Base-by-base conservation (phyloP, 1,140 invertebrate genomes). In the Drosophila kohkoa region DNA sequence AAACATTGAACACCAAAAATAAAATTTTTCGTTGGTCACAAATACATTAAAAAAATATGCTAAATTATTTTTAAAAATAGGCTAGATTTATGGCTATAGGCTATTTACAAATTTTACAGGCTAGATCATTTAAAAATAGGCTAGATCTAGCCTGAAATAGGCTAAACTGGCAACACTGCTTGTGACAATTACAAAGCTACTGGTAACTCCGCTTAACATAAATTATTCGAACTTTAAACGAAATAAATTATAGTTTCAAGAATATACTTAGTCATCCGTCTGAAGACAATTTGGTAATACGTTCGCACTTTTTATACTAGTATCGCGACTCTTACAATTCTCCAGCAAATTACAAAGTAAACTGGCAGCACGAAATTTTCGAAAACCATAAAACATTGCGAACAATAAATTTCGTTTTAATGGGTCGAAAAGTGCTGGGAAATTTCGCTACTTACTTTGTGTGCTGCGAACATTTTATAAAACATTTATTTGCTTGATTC, bases 401-500 rank as follows among this genome's bases (percentile, higher is more conserved):
- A 72, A 76, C 85, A 80, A 88, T 88, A 88, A 88, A 88, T 88
- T 90, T 88, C 65, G 58, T 89, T 88, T 88, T 88, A 88, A 88
- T 88, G 85, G 85, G 68, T 85, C 62, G 70, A 65, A 82, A 77
- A 87, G 75, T 73, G 82, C 52, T 64, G 59, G 54, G 72, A 66
- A 77, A 74, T 67, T 74, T 74, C 45, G 75, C 70, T 77, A 77
- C 70, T 77, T 73, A 68, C 69, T 82, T 62, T 55, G 80, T 86
- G 75, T 80, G 75, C 79, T 88, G 80, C 76, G 75, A 89, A 90
- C 85, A 89, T 88, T 88, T 88, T 88, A 88, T 88, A 89, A 88
- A 88, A 88, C 85, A 88, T 88, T 88, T 88, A 88, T 88, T 88
- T 88, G 85, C 85, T 89, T 89, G 85, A 88, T 88, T 88, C 85